phyloP scores from a whole-genome alignment of 2,113 vertebrate genomes.

The Rhinogobius similis region DNA sequence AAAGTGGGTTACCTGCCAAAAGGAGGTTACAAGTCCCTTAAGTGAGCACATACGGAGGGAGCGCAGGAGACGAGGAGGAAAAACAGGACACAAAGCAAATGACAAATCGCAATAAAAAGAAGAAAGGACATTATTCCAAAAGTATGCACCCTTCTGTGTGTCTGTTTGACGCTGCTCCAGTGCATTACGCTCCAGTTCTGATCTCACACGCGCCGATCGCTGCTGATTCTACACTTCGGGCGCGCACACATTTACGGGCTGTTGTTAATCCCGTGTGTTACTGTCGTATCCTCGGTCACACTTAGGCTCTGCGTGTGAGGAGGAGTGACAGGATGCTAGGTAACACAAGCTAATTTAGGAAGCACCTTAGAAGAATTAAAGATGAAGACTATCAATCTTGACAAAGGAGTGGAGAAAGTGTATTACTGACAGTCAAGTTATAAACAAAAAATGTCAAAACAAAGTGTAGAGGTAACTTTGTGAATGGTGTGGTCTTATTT shows the following conservation, averaged over 20 bases:
- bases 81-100: conserved; percentile 6
- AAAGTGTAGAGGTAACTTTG: not conserved
- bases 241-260: not conserved
- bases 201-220: not conserved
- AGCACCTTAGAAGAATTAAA: not conserved
- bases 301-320: not conserved
- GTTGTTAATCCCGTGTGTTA: not conserved
- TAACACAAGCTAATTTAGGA: not conserved
- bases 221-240: not conserved
- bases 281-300: not conserved
- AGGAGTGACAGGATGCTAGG: not conserved
- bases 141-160: not conserved
- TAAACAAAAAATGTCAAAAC: not conserved
- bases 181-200: not conserved
- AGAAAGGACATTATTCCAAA: not conserved
- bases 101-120: conserved; percentile 2
- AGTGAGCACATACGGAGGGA: not conserved
- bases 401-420: not conserved
- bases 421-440: not conserved
- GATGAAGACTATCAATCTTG: not conserved
- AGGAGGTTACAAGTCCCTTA: conserved; percentile 5
- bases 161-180: not conserved
- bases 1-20: conserved; percentile 13
- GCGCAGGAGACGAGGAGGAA: not conserved
- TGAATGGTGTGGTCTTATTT: too few relatives aligned